Percentiles rank a stretch among this genome's conserved stretches.
Conservation (phyloP, 2,797 vertebrate species). For the Sebastolobus alascanus region DNA sequence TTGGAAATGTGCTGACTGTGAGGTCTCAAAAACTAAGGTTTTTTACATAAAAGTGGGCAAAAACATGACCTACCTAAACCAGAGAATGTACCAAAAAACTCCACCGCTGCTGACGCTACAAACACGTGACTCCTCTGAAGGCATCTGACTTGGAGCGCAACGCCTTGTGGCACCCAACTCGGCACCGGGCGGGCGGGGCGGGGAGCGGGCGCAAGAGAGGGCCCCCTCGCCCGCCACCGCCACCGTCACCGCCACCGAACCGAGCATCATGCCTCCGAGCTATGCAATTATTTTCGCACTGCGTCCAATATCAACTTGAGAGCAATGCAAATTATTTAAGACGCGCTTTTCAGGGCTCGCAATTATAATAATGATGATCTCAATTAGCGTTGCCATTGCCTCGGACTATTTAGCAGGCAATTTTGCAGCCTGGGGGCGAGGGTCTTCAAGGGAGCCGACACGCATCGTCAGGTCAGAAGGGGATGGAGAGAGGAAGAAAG, state of each 20-base stretch:
- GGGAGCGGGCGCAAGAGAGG: constrained; percentile 14
- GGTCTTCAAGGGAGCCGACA: constrained; percentile 79
- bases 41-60: constrained; percentile 6
- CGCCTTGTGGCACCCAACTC: constrained; percentile 39
- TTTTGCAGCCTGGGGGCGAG: constrained; percentile 84
- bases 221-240: constrained; percentile 53
- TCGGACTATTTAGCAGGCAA: constrained; percentile 88
- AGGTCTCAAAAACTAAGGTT: background rate
- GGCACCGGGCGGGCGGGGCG: constrained; percentile 37
- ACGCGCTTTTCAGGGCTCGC: constrained; percentile 86
- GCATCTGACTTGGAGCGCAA: constrained; percentile 34
- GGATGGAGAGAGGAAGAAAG: constrained; percentile 59
- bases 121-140: constrained; percentile 46
- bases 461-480: constrained; percentile 79
- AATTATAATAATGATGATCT: constrained; percentile 92
- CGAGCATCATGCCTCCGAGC: constrained; percentile 83
- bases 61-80: constrained; percentile 10
- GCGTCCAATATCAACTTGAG: constrained; percentile 88
- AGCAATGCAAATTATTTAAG: constrained; percentile 92
- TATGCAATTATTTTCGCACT: constrained; percentile 88
- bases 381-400: constrained; percentile 90
- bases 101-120: background rate
- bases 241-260: constrained; percentile 56
- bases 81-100: background rate
- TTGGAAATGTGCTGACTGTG: constrained; percentile 19